These are phyloP conservation scores for Urosaurus nigricauda DNA, from an alignment of 2,797 vertebrate species.

Conservation along the genomic window DNA sequence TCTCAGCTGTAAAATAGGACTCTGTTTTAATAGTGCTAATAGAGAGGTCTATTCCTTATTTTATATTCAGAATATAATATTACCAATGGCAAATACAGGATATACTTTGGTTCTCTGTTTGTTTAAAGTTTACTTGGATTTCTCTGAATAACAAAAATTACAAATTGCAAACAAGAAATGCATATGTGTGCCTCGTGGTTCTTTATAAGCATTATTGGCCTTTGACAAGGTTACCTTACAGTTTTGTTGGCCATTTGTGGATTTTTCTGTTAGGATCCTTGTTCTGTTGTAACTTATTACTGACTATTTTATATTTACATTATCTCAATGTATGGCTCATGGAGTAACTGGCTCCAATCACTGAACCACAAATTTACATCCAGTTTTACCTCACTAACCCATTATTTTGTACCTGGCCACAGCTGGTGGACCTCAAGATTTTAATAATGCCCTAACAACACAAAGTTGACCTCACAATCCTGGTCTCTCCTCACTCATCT, in stretches of 20 bases:
- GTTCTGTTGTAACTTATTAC: not conserved
- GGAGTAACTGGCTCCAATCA: not conserved
- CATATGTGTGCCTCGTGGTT: not conserved
- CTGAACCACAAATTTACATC: not conserved
- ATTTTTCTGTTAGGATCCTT: not conserved
- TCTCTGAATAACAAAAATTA: no score
- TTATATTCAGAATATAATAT: no score
- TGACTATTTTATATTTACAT: not conserved
- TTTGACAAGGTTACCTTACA: not conserved
- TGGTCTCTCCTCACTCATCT: not conserved
- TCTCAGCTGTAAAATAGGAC: not conserved
- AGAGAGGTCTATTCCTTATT: no score
- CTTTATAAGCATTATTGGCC: not conserved
- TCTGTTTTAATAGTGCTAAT: not conserved
- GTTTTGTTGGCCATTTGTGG: not conserved
- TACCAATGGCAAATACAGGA: no score
- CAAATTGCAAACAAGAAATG: not conserved
- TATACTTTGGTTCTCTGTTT: no score
- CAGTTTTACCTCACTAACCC: not conserved
- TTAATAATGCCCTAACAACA: not conserved
- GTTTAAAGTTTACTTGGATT: no score
- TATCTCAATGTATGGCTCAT: not conserved
- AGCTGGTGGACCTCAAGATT: not conserved
- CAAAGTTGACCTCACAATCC: not conserved
- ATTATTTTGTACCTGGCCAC: not conserved